Conservation (phyloP, 2,113 vertebrate species). For the Elaphurus davidianus region DNA sequence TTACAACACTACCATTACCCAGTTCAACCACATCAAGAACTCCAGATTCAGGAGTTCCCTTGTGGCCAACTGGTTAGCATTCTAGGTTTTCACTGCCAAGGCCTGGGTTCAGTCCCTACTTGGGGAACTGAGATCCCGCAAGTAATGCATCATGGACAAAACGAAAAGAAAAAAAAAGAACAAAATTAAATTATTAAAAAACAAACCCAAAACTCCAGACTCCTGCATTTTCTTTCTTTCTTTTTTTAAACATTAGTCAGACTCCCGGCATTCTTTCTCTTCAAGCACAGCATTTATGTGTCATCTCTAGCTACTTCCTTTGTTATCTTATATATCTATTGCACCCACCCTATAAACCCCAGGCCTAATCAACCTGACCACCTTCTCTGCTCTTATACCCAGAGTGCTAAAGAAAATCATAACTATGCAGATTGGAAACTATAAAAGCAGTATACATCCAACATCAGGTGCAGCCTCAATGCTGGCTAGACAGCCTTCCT, state of each 20-base stretch:
- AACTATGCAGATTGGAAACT: background rate
- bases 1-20: background rate
- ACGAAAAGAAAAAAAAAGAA: background rate
- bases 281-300: background rate
- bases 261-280: background rate
- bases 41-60: background rate
- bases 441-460: background rate
- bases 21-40: background rate
- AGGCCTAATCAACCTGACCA: background rate
- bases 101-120: background rate
- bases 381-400: background rate
- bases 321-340: background rate
- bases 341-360: background rate
- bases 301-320: background rate
- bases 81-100: background rate
- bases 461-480: background rate
- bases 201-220: background rate
- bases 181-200: background rate
- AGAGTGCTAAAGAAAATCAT: background rate
- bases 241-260: background rate
- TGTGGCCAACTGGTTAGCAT: background rate
- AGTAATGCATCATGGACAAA: background rate
- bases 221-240: background rate
- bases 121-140: background rate
- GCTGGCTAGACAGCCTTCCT: background rate